phyloP scores from a whole-genome alignment of 2,888 invertebrate genomes.

The Drosophila anceps region DNA sequence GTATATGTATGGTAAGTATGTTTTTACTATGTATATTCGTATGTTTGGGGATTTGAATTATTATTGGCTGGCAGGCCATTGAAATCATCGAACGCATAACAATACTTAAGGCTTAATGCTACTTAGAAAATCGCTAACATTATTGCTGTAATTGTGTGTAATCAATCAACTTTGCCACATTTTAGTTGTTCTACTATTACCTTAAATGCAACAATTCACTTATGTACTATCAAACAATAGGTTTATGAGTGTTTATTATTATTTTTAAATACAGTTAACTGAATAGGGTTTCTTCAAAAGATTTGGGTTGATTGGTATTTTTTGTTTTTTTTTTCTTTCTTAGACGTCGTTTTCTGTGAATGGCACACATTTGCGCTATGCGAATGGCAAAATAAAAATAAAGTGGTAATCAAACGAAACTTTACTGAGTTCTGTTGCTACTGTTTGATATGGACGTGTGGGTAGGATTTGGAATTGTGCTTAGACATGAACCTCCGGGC shows the following conservation, averaged over 20 bases:
- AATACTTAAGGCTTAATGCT: conserved; percentile 56
- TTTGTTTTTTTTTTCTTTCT: neutral
- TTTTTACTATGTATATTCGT: conserved; percentile 36
- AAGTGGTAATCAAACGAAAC: conserved; percentile 37
- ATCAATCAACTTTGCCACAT: conserved; percentile 46
- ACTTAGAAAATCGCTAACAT: conserved; percentile 70
- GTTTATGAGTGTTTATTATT: conserved; percentile 35
- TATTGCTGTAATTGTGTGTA: conserved; percentile 57
- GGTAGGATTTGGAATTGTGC: conserved; percentile 5
- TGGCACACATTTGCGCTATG: conserved; percentile 72
- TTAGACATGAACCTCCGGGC: conserved; percentile 85
- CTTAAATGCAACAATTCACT: conserved; percentile 76
- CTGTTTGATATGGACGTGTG: conserved; percentile 48
- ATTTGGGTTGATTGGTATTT: conserved; percentile 35
- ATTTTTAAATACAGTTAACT: conserved; percentile 30
- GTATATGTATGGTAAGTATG: conserved; percentile 30
- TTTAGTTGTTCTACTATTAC: conserved; percentile 20
- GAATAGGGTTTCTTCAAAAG: conserved; percentile 45
- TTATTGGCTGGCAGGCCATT: conserved; percentile 29
- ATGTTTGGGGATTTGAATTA: conserved; percentile 37
- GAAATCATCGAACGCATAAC: conserved; percentile 68
- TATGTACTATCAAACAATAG: conserved; percentile 72
- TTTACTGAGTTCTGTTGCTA: conserved; percentile 34
- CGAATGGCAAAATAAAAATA: conserved; percentile 68
- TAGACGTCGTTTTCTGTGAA: conserved; percentile 57